Percentiles rank a stretch among this genome's conserved stretches.
Evolutionary conservation across 1,140 invertebrate genomes (phyloP).

Genomic region (Panagrolaimus sp.): DNA sequence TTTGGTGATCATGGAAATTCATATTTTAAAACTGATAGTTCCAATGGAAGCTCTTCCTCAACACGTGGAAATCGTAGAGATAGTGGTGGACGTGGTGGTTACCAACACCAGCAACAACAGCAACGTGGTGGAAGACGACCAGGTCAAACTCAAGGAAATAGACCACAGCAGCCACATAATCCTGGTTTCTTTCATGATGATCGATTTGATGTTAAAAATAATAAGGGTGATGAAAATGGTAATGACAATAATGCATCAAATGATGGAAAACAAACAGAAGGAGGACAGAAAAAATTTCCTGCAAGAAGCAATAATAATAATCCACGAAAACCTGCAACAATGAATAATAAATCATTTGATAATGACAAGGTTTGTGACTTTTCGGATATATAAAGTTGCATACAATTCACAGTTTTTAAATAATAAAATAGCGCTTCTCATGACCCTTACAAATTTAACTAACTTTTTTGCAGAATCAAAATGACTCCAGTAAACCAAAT

Average conservation of each 20-base stretch:
- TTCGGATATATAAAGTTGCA: no score
- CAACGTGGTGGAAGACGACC: background rate
- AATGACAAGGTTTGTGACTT: background rate
- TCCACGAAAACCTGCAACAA: background rate
- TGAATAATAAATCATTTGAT: background rate
- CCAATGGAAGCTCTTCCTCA: no score
- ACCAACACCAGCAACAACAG: no score
- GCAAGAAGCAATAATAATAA: background rate
- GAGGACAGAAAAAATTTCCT: background rate
- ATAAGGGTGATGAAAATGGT: background rate
- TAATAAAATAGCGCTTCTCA: no score
- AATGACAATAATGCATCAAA: background rate
- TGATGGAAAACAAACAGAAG: no score
- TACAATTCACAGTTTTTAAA: no score
- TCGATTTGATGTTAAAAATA: background rate
- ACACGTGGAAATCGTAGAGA: background rate
- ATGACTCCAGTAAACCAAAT: background rate
- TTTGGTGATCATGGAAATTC: conserved; percentile 4
- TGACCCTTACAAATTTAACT: background rate
- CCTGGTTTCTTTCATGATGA: conserved; percentile 5
- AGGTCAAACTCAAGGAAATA: no score
- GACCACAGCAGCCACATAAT: background rate
- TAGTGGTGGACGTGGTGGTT: background rate
- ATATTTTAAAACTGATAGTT: background rate
- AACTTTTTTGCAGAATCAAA: background rate